Percentiles rank a stretch among this genome's conserved stretches.
phyloP scores from a whole-genome alignment of 2,113 vertebrate species.

The Sialia sialis region DNA sequence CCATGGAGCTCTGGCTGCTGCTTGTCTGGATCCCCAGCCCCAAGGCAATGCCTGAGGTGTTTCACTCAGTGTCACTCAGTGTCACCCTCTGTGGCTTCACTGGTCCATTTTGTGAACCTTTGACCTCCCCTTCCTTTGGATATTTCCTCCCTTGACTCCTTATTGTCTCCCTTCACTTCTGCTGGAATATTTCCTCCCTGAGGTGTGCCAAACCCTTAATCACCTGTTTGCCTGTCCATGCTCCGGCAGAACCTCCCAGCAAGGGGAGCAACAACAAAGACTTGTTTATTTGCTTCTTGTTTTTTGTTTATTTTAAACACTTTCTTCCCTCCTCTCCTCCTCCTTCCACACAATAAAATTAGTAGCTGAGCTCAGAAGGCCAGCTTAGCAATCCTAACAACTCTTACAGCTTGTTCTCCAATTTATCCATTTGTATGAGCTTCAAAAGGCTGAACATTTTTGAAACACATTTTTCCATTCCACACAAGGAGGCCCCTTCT shows the following conservation, averaged over 20 bases:
- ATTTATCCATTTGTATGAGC: neutral
- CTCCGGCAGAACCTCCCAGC: constrained; percentile 21
- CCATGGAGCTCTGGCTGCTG: neutral
- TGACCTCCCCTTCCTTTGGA: constrained; percentile 26
- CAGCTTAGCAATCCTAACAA: neutral
- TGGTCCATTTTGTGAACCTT: constrained; percentile 10
- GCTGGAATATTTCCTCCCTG: constrained; percentile 15
- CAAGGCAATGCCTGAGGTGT: neutral
- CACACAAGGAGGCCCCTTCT: neutral
- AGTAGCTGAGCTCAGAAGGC: constrained; percentile 15
- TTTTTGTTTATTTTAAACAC: neutral
- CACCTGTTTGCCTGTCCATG: neutral
- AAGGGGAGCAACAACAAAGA: constrained; percentile 36
- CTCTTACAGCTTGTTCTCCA: neutral
- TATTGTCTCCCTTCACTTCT: neutral
- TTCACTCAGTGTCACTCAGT: neutral
- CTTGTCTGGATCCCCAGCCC: neutral
- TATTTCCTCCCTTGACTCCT: neutral
- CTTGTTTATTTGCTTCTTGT: constrained; percentile 8
- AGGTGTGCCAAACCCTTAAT: constrained; percentile 42
- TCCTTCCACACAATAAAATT: constrained; percentile 24
- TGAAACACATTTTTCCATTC: neutral
- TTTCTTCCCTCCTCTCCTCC: constrained; percentile 12
- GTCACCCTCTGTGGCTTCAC: neutral
- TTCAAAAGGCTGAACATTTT: neutral